These are phyloP conservation scores for Lagopus leucura DNA, from an alignment of 2,113 vertebrate genomes.

Conservation along the genomic window DNA sequence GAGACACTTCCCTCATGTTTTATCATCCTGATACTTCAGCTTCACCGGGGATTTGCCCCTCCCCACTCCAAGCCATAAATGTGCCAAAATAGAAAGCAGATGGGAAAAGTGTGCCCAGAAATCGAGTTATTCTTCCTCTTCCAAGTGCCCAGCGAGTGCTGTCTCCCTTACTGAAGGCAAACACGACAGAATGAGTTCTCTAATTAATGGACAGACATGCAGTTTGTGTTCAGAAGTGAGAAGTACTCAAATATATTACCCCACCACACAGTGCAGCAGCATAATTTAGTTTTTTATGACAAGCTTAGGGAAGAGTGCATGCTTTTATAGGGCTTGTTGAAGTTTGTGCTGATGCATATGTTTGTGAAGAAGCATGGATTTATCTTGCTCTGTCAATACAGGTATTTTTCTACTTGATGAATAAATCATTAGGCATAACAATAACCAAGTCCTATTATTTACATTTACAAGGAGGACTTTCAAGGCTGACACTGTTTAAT, in stretches of 20 bases:
- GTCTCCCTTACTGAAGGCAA: neutral
- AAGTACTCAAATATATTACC: neutral
- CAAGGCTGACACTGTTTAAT: neutral
- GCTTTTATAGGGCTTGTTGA: neutral
- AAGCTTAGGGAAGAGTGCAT: neutral
- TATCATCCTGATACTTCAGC: neutral
- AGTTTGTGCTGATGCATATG: conserved; percentile 10
- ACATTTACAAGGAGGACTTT: neutral
- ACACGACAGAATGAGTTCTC: neutral
- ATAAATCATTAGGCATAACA: conserved; percentile 20
- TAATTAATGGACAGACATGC: neutral
- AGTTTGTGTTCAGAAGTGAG: neutral
- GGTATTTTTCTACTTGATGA: conserved; percentile 37
- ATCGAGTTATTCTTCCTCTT: neutral
- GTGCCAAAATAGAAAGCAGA: neutral
- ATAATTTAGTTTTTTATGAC: neutral
- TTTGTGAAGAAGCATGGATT: neutral
- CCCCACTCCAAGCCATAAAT: neutral
- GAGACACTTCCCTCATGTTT: neutral
- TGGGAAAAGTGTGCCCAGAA: neutral
- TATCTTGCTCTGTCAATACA: neutral
- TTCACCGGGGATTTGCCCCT: neutral
- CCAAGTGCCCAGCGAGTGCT: neutral
- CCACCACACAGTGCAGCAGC: neutral
- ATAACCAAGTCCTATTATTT: neutral